Evolutionary conservation across 30 jellyfish, hydroid and myxozoan genomes (phyloP), one percentile per base, ranked within the genome.

Genomic region (Phacellophora camtschatica): DNA sequence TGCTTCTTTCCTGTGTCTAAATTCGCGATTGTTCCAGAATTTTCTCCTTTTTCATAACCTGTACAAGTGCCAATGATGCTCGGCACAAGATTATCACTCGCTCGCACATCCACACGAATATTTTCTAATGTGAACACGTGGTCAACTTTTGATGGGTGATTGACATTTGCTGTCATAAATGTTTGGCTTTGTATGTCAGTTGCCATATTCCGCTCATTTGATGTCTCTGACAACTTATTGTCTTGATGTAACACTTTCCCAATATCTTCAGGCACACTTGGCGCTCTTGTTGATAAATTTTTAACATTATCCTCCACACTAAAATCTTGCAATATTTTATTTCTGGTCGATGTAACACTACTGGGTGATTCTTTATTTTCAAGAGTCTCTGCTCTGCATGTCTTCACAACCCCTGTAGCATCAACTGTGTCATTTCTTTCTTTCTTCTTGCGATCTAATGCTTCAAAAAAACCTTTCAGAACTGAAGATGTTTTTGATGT

Each of bases 381-480:
- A 28, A 16, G n/a, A n/a, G n/a, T n/a, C n/a, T n/a, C n/a, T n/a
- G n/a, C n/a, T n/a, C n/a, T n/a, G n/a, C n/a, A n/a, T n/a, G n/a
- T n/a, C n/a, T n/a, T n/a, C n/a, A n/a, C n/a, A 46, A 11, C 41
- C 41, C 35, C 71, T 56, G 16, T 1, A 56, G 34, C 25, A 20
- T 18, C 71, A 4, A 20, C 16, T 4, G 20, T 20, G 20, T 22
- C 25, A n/a, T 22, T 10, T 20, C 22, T 33, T 56, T 73, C 72
- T 43, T 23, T 37, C 34, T 53, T 80, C 75, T 63, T 80, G 13
- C 84, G 91, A 34, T 80, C 91, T 10, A 80, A 29, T 23, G 83
- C 48, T 27, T 80, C 91, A 65, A 80, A 80, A 25, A 80, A 80
- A 20, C 84, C 80, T 42, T 65, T 80, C 70, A 80, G 53, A 13